phyloP scores from a whole-genome alignment of 1,140 invertebrate species.

The Calephelis nemesis region DNA sequence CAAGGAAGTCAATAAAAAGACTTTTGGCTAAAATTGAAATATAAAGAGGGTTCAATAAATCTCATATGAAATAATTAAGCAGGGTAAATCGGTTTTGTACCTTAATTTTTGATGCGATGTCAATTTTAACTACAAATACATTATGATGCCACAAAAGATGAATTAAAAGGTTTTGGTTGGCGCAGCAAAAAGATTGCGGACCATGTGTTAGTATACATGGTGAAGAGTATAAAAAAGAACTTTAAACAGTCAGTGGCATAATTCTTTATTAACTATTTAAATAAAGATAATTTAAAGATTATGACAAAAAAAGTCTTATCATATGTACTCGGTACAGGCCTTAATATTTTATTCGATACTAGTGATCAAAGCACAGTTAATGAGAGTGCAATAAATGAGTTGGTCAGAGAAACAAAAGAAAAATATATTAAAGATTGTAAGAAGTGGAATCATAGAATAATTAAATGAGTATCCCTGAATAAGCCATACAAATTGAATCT shows the following conservation, averaged over 20 bases:
- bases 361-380: slow-evolving; percentile 38
- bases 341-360: slow-evolving; percentile 25
- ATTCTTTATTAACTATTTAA: neutral
- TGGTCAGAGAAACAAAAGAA: slow-evolving; percentile 30
- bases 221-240: slow-evolving; percentile 24
- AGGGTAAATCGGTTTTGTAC: neutral
- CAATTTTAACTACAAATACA: neutral
- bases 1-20: neutral
- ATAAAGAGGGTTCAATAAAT: neutral
- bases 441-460: too few relatives aligned
- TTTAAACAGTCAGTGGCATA: slow-evolving; percentile 27
- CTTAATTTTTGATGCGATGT: neutral
- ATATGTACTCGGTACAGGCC: neutral
- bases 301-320: neutral
- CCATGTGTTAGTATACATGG: slow-evolving; percentile 25
- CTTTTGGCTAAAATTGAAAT: neutral
- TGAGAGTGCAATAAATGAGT: slow-evolving; percentile 34
- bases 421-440: slow-evolving; percentile 21
- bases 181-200: neutral
- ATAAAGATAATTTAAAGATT: neutral
- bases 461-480: too few relatives aligned
- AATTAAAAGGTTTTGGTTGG: neutral
- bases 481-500: too few relatives aligned
- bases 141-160: neutral
- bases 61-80: neutral